phyloP scores from a whole-genome alignment of 2,113 vertebrate species.

The Sander vitreus region DNA sequence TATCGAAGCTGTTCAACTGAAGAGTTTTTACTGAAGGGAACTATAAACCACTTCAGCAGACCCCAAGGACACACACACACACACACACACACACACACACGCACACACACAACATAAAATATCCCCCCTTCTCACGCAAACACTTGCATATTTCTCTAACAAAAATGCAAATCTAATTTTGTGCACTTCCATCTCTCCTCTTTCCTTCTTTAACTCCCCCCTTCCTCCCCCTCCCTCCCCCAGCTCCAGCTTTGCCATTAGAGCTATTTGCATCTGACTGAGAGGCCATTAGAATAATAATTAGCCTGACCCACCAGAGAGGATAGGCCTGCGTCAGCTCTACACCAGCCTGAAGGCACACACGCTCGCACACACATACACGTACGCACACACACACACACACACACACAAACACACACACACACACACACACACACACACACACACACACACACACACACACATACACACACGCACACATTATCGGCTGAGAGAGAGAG shows the following conservation, averaged over 20 bases:
- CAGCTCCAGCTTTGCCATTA: slow-evolving; percentile 81
- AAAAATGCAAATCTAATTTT: slow-evolving; percentile 81
- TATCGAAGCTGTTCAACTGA: slow-evolving; percentile 44
- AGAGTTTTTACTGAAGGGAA: slow-evolving; percentile 58
- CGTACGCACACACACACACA: slow-evolving; percentile 36
- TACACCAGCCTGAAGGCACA: slow-evolving; percentile 59
- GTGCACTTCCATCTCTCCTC: slow-evolving; percentile 66
- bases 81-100: slow-evolving; percentile 14
- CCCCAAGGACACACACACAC: slow-evolving; percentile 28
- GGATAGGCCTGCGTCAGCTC: slow-evolving; percentile 76
- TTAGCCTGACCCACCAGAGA: slow-evolving; percentile 84
- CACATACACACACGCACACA: slow-evolving; percentile 42
- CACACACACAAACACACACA: slow-evolving; percentile 32
- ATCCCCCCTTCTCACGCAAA: slow-evolving; percentile 22
- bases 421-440: slow-evolving; percentile 36
- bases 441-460: slow-evolving; percentile 34
- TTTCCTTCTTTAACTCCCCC: slow-evolving; percentile 12
- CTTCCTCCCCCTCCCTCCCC: slow-evolving; percentile 7
- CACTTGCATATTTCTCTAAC: slow-evolving; percentile 65
- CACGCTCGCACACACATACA: slow-evolving; percentile 42
- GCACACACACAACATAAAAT: slow-evolving; percentile 35
- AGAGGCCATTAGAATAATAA: slow-evolving; percentile 88
- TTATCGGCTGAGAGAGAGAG: neutral
- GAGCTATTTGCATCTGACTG: slow-evolving; percentile 86
- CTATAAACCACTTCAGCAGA: slow-evolving; percentile 53